Percentiles rank a stretch among this genome's conserved stretches.
Evolutionary conservation across 2,888 invertebrate genomes (phyloP).

Genomic region (Crematogaster levior): DNA sequence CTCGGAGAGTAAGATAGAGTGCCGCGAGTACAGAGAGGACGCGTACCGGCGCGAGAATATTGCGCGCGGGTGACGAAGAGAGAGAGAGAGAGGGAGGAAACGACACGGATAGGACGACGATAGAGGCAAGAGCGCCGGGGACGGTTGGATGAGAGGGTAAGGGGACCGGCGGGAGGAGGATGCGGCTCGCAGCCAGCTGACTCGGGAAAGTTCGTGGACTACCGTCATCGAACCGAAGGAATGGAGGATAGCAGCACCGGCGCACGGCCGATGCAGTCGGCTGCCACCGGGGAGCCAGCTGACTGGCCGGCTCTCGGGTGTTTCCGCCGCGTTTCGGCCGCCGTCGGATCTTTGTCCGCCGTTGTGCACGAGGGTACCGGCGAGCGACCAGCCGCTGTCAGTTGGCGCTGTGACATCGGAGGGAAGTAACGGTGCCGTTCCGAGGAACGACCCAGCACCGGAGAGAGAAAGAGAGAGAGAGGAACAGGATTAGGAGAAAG

Average conservation of each 20-base stretch:
- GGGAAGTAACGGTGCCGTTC: constrained; percentile 76
- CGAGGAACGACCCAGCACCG: constrained; percentile 66
- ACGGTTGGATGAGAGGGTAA: background rate
- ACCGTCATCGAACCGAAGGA: constrained; percentile 68
- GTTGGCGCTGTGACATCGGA: constrained; percentile 81
- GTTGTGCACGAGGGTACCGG: constrained; percentile 81
- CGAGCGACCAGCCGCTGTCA: constrained; percentile 78
- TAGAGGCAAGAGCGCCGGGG: constrained; percentile 27
- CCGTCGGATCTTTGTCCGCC: constrained; percentile 81
- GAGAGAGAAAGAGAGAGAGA: constrained; percentile 32
- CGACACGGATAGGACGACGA: constrained; percentile 28
- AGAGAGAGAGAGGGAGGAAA: constrained; percentile 30
- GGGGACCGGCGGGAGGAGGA: background rate
- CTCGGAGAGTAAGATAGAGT: constrained; percentile 43
- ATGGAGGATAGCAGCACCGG: constrained; percentile 56
- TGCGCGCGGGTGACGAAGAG: constrained; percentile 2
- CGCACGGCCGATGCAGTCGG: constrained; percentile 68
- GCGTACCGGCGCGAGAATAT: background rate
- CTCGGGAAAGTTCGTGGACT: constrained; percentile 75
- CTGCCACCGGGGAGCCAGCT: constrained; percentile 77
- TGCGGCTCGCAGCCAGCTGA: constrained; percentile 74
- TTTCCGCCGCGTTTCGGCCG: constrained; percentile 70
- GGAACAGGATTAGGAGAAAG: constrained; percentile 4
- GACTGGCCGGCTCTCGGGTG: constrained; percentile 78
- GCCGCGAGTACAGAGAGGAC: constrained; percentile 6